A percentile compares a stretch with the other conserved stretches of the same genome.
These are phyloP conservation scores for Rhingia rostrata DNA, from an alignment of 2,888 invertebrate genomes.

Conservation along the genomic window DNA sequence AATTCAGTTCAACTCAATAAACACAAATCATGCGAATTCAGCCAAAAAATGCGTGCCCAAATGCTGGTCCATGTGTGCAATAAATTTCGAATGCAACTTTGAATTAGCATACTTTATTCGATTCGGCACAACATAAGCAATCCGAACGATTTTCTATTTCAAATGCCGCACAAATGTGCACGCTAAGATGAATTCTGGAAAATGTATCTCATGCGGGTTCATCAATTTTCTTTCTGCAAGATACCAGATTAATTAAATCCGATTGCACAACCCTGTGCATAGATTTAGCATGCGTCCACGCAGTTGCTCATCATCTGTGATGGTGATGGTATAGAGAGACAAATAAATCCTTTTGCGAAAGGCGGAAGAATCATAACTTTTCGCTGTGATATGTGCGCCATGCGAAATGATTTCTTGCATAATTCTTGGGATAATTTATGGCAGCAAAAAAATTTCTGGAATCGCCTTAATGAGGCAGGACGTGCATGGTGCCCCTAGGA, in stretches of 20 bases:
- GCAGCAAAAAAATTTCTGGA: slow-evolving; percentile 62
- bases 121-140: slow-evolving; percentile 26
- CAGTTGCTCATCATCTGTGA: slow-evolving; percentile 15
- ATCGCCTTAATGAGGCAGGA: slow-evolving; percentile 68
- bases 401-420: slow-evolving; percentile 56
- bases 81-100: slow-evolving; percentile 11
- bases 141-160: slow-evolving; percentile 40
- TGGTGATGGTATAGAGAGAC: slow-evolving; percentile 40
- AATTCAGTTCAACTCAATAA: background rate
- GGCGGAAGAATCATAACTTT: slow-evolving; percentile 57
- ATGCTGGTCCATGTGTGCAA: slow-evolving; percentile 9
- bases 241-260: slow-evolving; percentile 67
- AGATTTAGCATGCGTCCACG: slow-evolving; percentile 29
- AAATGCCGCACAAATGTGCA: slow-evolving; percentile 26
- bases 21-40: slow-evolving; percentile 26
- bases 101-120: slow-evolving; percentile 5
- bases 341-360: slow-evolving; percentile 72
- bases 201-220: slow-evolving; percentile 43
- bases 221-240: slow-evolving; percentile 37
- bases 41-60: slow-evolving; percentile 34
- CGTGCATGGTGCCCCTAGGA: slow-evolving; percentile 22
- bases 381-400: background rate
- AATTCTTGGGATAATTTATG: slow-evolving; percentile 66
- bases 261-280: slow-evolving; percentile 42
- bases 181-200: slow-evolving; percentile 36